phyloP scores from a whole-genome alignment of 2,797 vertebrate species.

The Paguma larvata region DNA sequence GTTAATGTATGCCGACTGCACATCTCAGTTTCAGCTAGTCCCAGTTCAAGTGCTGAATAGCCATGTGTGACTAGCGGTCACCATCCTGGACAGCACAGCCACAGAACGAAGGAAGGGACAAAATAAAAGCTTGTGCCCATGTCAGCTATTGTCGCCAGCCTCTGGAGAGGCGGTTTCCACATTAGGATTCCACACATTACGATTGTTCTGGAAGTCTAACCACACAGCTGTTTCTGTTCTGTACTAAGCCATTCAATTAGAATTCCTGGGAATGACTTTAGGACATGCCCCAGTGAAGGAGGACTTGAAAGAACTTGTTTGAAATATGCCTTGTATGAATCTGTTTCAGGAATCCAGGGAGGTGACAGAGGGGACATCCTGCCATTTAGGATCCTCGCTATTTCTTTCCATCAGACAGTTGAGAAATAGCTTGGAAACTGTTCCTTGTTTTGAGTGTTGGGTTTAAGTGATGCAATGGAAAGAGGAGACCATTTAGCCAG shows the following conservation, averaged over 20 bases:
- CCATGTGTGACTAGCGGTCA: rapidly evolving
- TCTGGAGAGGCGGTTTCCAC: not conserved
- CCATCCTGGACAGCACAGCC: not conserved
- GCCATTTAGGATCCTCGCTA: not conserved
- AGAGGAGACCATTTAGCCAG: not conserved
- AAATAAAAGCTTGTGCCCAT: not conserved
- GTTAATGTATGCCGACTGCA: not conserved
- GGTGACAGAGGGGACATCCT: no score
- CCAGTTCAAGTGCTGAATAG: not conserved
- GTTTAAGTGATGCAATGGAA: not conserved
- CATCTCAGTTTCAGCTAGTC: not conserved
- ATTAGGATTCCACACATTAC: not conserved
- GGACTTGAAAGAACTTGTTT: not conserved
- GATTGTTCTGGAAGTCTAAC: not conserved
- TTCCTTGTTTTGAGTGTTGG: not conserved
- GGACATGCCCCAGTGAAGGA: not conserved
- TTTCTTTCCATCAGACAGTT: not conserved
- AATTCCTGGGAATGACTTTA: not conserved
- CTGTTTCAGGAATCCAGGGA: not conserved
- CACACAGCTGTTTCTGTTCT: not conserved
- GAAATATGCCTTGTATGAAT: not conserved
- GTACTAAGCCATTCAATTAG: not conserved
- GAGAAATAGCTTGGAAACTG: not conserved
- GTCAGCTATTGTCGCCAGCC: not conserved
- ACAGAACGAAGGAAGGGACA: rapidly evolving